Percentiles rank a stretch among this genome's conserved stretches.
Conservation (phyloP, 2,113 vertebrate genomes). For the Elephas maximus region DNA sequence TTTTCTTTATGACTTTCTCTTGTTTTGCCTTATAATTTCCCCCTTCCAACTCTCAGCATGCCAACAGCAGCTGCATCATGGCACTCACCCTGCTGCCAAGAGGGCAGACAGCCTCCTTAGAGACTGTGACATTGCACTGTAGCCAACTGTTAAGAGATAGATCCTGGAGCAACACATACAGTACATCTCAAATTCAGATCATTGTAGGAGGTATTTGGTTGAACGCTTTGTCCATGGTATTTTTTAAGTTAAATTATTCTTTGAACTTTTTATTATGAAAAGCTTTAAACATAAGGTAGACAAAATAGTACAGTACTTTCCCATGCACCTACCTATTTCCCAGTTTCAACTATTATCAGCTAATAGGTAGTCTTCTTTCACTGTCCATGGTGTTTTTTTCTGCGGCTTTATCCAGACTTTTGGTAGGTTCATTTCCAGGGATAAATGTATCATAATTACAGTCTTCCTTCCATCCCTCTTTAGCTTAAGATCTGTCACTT, state of each 20-base stretch:
- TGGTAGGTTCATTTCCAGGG: conserved; percentile 23
- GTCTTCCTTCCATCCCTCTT: not conserved
- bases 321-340: not conserved
- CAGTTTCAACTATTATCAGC: not conserved
- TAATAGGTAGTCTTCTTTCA: not conserved
- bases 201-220: conserved; percentile 3
- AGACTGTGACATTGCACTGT: conserved; percentile 32
- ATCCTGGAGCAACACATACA: conserved; percentile 11
- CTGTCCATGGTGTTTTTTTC: not conserved
- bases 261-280: conserved; percentile 18
- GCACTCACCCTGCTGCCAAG: conserved; percentile 76
- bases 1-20: conserved; percentile 74
- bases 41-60: conserved; percentile 77
- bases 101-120: conserved; percentile 76
- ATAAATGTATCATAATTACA: not conserved
- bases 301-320: not conserved
- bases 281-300: not conserved
- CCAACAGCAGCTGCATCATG: conserved; percentile 82
- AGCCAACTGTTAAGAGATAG: conserved; percentile 71
- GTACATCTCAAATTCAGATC: conserved; percentile 35
- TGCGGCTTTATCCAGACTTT: not conserved
- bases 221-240: not conserved
- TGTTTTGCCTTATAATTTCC: conserved; percentile 68
- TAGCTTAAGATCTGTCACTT: not conserved
- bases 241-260: conserved; percentile 23